Evolutionary conservation across 1,140 invertebrate species (phyloP).

Genomic region (Lutraria rhynchaena): DNA sequence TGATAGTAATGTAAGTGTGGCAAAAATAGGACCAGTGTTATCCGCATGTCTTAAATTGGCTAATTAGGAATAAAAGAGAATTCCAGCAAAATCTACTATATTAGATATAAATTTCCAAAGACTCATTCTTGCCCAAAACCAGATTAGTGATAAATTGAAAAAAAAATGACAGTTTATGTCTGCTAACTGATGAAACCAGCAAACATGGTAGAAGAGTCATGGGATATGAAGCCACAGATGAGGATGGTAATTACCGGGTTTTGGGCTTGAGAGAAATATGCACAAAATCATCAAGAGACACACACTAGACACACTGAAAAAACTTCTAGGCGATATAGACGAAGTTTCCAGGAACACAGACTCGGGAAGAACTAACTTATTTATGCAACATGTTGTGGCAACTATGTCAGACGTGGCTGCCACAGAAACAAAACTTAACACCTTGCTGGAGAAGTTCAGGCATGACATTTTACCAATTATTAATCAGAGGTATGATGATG

Average conservation of each 20-base stretch:
- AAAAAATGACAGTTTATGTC: conserved; percentile 25
- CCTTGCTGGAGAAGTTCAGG: conserved; percentile 7
- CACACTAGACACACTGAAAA: too few species aligned
- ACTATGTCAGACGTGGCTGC: conserved; percentile 47
- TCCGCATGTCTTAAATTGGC: conserved; percentile 18
- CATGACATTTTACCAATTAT: conserved; percentile 28
- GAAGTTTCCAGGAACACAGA: conserved; percentile 27
- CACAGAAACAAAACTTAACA: conserved; percentile 43
- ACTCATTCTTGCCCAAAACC: conserved; percentile 22
- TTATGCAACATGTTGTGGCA: conserved; percentile 19
- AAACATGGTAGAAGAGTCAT: conserved; percentile 40
- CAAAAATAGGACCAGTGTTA: not conserved
- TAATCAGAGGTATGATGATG: conserved; percentile 10
- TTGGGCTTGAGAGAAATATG: conserved; percentile 45
- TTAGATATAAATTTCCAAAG: conserved; percentile 29
- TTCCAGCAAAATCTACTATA: conserved; percentile 39
- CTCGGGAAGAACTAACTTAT: conserved; percentile 20
- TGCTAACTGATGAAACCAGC: conserved; percentile 41
- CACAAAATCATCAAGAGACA: conserved; percentile 22
- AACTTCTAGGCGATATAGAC: conserved; percentile 42
- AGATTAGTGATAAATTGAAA: conserved; percentile 40
- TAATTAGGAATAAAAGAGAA: conserved; percentile 14
- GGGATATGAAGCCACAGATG: conserved; percentile 49
- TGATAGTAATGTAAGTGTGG: not conserved
- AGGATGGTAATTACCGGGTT: conserved; percentile 29